Base-by-base conservation (phyloP, 2,113 vertebrate species). In the Scopus umbretta region DNA sequence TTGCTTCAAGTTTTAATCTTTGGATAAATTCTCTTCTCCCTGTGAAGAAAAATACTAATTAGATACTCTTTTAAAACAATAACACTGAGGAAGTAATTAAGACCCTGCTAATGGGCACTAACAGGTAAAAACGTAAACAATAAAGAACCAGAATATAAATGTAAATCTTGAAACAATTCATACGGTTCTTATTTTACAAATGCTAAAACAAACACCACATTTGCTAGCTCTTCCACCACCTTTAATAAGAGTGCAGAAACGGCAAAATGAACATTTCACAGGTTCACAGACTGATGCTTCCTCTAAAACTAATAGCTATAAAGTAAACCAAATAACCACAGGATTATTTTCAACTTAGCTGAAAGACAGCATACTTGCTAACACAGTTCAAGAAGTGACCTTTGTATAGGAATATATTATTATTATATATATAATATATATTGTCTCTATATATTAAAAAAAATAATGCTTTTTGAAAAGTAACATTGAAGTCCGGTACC, bases 11-110 rank as follows among this genome's bases (percentile, higher is more conserved):
- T 98, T 99, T 99, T 97, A 99, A 98, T 97, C 99, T 99, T 98
- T 99, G 99, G 97, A 99, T 99, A 98, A 99, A 99, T 94, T 99
- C 99, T 99, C 98, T 99, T 98, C 99, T 99, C 94, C 99, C 99
- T 99, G 97, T 95, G 59, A 93, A 97, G 95, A 97, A 95, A 84
- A 97, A 96, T 43, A 79, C 25, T 49, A 80, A 95, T 80, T 63
- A 91, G 1, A 26, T 32, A 74, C 50, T 43, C 21, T 82, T 49
- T 22, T 23, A 83, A 89, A 86, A 58, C 10, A 38, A 1, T n/a
- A 80, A 68, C 20, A 61, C 34, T 72, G 63, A 66, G 70, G 14
- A 70, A 62, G 34, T 27, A 61, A 50, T 66, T 75, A 68, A 79
- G 40, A 71, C 11, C 10, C 25, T 84, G 10, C 15, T 32, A 88